These are phyloP conservation scores for Parazoanthus swiftii DNA, from an alignment of 92 coral and sea anemone species.

Conservation along the genomic window DNA sequence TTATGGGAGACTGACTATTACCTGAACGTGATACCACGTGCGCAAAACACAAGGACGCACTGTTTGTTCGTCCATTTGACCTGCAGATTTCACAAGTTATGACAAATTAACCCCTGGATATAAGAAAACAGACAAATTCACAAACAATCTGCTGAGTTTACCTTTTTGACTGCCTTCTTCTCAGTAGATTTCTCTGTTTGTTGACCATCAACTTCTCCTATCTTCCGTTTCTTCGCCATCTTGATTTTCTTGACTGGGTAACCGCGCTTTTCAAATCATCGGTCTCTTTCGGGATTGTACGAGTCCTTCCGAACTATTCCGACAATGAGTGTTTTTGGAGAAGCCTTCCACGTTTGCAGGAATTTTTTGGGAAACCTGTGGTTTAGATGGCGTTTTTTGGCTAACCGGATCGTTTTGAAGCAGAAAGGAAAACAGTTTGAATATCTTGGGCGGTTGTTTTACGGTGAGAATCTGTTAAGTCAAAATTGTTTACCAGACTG, in stretches of 20 bases:
- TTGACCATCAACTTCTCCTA: background rate
- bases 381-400: background rate
- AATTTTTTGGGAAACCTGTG: background rate
- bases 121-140: background rate
- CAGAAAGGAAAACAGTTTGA: background rate
- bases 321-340: conserved; percentile 4
- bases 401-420: background rate
- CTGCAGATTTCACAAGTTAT: conserved; percentile 35
- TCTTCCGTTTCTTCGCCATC: conserved; percentile 42
- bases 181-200: background rate
- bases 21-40: conserved; percentile 99
- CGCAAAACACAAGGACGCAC: conserved; percentile 89
- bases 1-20: background rate
- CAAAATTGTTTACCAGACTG: background rate
- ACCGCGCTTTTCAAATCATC: background rate
- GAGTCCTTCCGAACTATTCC: conserved; percentile 35
- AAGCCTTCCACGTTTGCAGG: conserved; percentile 8
- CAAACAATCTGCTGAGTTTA: background rate
- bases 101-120: background rate
- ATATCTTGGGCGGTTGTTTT: background rate
- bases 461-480: conserved; percentile 1
- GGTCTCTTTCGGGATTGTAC: conserved; percentile 3
- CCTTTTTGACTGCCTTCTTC: conserved; percentile 18
- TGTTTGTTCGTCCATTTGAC: conserved; percentile 96
- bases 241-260: conserved; percentile 22